These are phyloP conservation scores for Sebastes steindachneri DNA, from an alignment of 2,797 vertebrate genomes.

Conservation along the genomic window DNA sequence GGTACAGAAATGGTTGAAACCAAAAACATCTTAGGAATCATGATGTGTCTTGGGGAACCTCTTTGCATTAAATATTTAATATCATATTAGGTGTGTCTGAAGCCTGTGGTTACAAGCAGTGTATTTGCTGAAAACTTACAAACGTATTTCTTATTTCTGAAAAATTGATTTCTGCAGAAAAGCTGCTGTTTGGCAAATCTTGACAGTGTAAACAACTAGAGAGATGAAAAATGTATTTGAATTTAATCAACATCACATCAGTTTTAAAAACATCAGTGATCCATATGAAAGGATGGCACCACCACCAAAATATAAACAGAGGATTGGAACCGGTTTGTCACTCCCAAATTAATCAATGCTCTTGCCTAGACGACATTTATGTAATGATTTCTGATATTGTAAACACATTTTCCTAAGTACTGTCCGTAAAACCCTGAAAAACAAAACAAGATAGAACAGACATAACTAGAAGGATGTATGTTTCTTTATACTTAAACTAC, in stretches of 20 bases:
- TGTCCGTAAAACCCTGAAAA: neutral
- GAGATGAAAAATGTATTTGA: neutral
- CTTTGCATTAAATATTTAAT: neutral
- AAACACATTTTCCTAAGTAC: neutral
- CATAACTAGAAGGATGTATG: neutral
- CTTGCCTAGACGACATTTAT: neutral
- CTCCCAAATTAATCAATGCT: neutral
- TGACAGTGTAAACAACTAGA: neutral
- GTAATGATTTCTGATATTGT: neutral
- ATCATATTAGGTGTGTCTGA: neutral
- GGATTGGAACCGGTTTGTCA: neutral
- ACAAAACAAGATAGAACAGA: neutral
- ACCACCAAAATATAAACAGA: neutral
- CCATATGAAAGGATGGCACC: neutral
- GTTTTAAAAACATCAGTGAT: neutral
- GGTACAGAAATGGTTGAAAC: neutral
- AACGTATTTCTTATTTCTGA: neutral
- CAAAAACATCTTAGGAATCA: neutral
- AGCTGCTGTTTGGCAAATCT: neutral
- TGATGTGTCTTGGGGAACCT: neutral
- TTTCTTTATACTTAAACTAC: neutral
- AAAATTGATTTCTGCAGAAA: slow-evolving; percentile 6
- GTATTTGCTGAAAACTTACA: neutral
- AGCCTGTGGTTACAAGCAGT: neutral
- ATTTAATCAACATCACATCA: neutral